Conservation (phyloP, 2,888 invertebrate species). For the Plutella xylostella region DNA sequence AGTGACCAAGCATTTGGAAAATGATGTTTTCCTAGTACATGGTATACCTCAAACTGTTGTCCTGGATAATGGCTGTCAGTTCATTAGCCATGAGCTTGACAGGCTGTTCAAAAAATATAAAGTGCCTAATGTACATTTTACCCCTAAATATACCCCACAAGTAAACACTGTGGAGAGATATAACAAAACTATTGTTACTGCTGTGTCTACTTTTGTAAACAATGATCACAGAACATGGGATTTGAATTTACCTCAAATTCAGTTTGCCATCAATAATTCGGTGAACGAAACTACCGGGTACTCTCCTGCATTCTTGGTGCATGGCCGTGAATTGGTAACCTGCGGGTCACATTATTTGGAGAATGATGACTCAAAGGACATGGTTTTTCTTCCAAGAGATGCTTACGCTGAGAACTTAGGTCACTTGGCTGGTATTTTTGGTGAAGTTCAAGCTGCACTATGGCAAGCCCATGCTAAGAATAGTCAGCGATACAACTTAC, state of each 20-base stretch:
- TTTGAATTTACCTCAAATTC: conserved; percentile 18
- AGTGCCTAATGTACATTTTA: conserved; percentile 7
- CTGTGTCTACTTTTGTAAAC: neutral
- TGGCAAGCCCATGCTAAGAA: conserved; percentile 1
- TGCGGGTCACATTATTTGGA: neutral
- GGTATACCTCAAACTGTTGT: conserved; percentile 15
- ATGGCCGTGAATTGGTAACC: neutral
- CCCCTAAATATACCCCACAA: conserved; percentile 9
- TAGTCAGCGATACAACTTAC: conserved; percentile 3
- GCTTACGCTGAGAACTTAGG: conserved; percentile 9
- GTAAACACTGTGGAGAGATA: conserved; percentile 7
- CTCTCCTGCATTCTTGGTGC: conserved; percentile 22
- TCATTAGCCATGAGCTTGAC: conserved; percentile 6
- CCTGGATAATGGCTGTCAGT: conserved; percentile 9
- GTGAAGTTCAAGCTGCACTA: neutral
- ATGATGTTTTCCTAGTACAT: conserved; percentile 12
- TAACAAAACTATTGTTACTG: conserved; percentile 7
- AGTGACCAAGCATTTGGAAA: conserved; percentile 11
- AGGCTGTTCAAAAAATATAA: conserved; percentile 7
- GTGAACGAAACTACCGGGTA: conserved; percentile 10
- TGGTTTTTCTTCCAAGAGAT: conserved; percentile 10
- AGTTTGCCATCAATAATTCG: conserved; percentile 22
- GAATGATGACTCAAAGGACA: conserved; percentile 13
- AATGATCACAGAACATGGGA: conserved; percentile 20
- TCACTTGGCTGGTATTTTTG: conserved; percentile 3